Base-by-base conservation (phyloP, 2,888 invertebrate genomes). In the Noctua pronuba region DNA sequence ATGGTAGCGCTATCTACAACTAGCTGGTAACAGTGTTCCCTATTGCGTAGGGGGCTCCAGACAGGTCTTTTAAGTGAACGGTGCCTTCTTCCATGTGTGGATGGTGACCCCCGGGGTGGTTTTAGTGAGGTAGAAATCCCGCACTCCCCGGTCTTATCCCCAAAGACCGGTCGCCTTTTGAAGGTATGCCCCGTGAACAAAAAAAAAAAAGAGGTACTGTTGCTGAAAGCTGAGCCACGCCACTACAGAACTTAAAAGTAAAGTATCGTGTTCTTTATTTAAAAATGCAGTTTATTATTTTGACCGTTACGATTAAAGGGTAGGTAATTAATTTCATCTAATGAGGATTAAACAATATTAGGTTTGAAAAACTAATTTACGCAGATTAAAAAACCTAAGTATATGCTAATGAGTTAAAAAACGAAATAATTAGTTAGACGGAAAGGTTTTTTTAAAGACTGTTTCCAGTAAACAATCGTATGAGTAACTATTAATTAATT, bases 291-390 rank as follows among this genome's bases (percentile, higher is more conserved):
- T 21, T 2, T 0, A 41, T 31, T 10, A 3, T 55, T 21, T 44
- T 41, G 69, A 21, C n/a, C n/a, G 74, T 28, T 31, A 28, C 75
- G 28, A n/a, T 73, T 21, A 44, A 55, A 46, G 18, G 55, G 10
- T 58, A 28, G 55, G 16, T 58, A 31, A 60, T 60, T 75, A n/a
- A 11, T n/a, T 58, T 6, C 1, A 16, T 24, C 11, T 41, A 64
- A 79, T 44, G 49, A 44, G 44, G 7, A 78, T 62, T 52, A 44
- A 52, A 18, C 31, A 28, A 13, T 5, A 70, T 69, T 49, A 18
- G 6, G 1, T 18, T 13, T 18, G n/a, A 35, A 60, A 67, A 77
- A 24, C 11, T 4, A 28, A 75, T 18, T 24, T 4, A 46, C 8
- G 21, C 13, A 10, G 44, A 44, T 70, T 52, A 75, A 60, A 73